phyloP scores from a whole-genome alignment of 1,140 invertebrate species.

The Macrotrachela quadricornifera region DNA sequence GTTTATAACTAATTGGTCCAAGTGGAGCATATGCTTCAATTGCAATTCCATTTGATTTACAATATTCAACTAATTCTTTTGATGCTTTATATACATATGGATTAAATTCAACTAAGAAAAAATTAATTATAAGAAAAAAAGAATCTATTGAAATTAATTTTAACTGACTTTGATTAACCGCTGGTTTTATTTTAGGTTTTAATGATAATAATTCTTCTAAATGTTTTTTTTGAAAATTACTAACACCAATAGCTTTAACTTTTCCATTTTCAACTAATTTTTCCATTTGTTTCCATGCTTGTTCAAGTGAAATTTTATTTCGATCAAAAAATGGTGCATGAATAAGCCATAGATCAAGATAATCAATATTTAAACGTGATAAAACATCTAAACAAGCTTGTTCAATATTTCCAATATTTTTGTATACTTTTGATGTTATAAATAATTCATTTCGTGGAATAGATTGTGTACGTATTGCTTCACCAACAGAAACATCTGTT shows the following conservation, averaged over 20 bases:
- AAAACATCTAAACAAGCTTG: neutral
- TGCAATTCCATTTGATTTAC: conserved; percentile 14
- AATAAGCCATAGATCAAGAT: conserved; percentile 18
- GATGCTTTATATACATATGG: neutral
- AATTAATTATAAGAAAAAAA: too few species aligned
- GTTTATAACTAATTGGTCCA: conserved; percentile 12
- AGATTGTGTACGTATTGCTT: neutral
- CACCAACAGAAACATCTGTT: neutral
- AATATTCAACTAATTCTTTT: conserved; percentile 15
- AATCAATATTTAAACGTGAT: conserved; percentile 6
- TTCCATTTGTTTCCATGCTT: too few species aligned
- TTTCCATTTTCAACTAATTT: neutral
- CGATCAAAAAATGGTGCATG: conserved; percentile 14
- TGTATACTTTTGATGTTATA: neutral
- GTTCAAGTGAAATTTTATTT: too few species aligned
- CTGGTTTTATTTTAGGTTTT: too few species aligned
- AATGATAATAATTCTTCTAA: conserved; percentile 9
- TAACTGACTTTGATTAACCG: too few species aligned
- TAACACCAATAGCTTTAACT: conserved; percentile 19
- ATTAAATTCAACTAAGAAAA: too few species aligned
- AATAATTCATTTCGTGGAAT: neutral
- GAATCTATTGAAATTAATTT: too few species aligned
- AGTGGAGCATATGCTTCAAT: conserved; percentile 18
- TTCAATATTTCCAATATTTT: neutral
- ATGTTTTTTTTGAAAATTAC: conserved; percentile 19